Conservation (phyloP, 2,888 invertebrate species). For the Siphlonurus alternatus region DNA sequence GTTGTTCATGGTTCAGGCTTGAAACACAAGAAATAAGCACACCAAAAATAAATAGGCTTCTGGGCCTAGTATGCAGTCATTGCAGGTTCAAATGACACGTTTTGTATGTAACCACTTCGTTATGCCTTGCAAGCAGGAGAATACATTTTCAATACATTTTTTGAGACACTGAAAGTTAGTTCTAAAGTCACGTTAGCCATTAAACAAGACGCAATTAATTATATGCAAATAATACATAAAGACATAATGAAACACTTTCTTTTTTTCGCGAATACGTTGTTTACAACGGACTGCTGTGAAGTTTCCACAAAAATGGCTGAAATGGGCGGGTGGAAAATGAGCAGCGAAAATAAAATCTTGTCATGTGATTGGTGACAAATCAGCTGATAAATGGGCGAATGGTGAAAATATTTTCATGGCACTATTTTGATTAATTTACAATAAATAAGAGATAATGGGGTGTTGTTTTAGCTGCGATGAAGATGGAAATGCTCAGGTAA, state of each 20-base stretch:
- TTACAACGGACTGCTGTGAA: background rate
- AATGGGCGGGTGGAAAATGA: background rate
- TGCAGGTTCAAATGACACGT: no score
- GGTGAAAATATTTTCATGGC: background rate
- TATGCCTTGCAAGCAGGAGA: no score
- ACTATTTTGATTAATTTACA: background rate
- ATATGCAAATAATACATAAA: no score
- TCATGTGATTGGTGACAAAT: background rate
- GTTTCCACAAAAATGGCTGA: background rate
- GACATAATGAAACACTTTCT: no score
- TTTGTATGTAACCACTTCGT: no score
- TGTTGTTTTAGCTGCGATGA: slow-evolving; percentile 9
- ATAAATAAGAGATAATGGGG: background rate
- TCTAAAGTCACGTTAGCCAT: background rate
- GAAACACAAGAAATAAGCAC: no score
- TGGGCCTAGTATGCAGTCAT: no score
- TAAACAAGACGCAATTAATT: background rate
- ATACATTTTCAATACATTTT: no score
- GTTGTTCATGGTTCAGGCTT: background rate
- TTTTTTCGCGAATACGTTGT: background rate
- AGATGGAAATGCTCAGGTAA: slow-evolving; percentile 7
- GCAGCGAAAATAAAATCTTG: background rate
- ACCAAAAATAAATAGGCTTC: no score
- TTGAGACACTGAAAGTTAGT: no score
- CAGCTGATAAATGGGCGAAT: background rate